Evolutionary conservation across 2,888 invertebrate genomes (phyloP).

Genomic region (Cremastobaeus sp.): DNA sequence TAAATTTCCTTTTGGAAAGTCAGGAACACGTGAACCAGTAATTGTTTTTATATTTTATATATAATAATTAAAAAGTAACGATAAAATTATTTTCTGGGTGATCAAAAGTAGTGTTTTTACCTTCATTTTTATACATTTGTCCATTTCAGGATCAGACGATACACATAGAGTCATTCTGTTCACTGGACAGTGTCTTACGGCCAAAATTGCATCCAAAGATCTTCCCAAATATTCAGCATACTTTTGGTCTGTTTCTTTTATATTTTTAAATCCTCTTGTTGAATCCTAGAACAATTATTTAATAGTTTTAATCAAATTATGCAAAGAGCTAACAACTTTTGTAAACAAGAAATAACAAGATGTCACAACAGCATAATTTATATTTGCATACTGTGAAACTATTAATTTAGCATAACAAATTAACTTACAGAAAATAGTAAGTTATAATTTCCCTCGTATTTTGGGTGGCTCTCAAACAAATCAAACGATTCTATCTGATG

Average conservation of each 20-base stretch:
- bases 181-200: conserved; percentile 90
- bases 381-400: too few relatives aligned
- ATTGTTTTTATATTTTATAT: too few relatives aligned
- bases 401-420: too few relatives aligned
- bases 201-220: conserved; percentile 84
- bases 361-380: too few relatives aligned
- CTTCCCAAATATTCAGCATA: conserved; percentile 86
- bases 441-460: conserved; percentile 85
- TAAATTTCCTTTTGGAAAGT: too few relatives aligned
- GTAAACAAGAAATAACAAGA: too few relatives aligned
- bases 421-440: conserved; percentile 86
- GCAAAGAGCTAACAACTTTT: too few relatives aligned
- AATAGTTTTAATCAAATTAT: conserved; percentile 5
- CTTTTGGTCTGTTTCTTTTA: conserved; percentile 87
- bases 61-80: too few relatives aligned
- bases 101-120: conserved; percentile 78
- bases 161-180: conserved; percentile 92
- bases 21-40: background rate
- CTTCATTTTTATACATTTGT: conserved; percentile 94
- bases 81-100: too few relatives aligned
- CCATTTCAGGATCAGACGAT: conserved; percentile 92
- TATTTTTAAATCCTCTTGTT: conserved; percentile 82
- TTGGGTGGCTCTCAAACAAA: conserved; percentile 85
- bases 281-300: conserved; percentile 82
- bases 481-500: conserved; percentile 83